A percentile compares a stretch with the other conserved stretches of the same genome.
Conservation (phyloP, 2,888 invertebrate genomes). For the Agrotis segetum region DNA sequence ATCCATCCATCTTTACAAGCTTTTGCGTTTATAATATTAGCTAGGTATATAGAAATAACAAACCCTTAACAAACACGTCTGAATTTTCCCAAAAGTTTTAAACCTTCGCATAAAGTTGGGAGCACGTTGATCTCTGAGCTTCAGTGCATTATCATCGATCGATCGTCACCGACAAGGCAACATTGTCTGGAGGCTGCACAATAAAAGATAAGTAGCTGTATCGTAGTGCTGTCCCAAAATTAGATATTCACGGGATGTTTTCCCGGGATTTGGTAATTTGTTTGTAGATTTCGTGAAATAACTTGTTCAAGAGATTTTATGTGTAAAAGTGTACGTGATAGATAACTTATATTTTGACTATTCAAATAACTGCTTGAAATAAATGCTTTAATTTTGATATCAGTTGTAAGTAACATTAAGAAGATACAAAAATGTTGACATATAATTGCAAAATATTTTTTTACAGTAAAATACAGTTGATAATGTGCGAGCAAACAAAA, state of each 20-base stretch:
- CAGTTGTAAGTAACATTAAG: no score
- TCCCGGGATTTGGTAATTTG: conserved; percentile 4
- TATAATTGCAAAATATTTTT: background rate
- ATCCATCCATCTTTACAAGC: no score
- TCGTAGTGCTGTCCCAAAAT: conserved; percentile 50
- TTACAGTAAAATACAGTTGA: background rate
- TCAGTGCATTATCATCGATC: conserved; percentile 84
- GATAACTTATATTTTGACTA: background rate
- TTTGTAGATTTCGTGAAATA: background rate
- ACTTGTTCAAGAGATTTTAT: background rate
- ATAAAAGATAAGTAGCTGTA: conserved; percentile 86
- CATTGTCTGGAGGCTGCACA: conserved; percentile 74
- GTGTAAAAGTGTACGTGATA: background rate
- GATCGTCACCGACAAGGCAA: conserved; percentile 74
- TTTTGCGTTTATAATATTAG: no score
- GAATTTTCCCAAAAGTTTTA: conserved; percentile 35
- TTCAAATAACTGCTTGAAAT: no score
- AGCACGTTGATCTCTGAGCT: conserved; percentile 54
- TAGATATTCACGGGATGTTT: conserved; percentile 20
- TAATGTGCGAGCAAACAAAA: background rate
- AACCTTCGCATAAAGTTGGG: conserved; percentile 21
- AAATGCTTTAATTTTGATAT: no score
- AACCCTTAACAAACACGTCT: conserved; percentile 2
- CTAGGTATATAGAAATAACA: background rate
- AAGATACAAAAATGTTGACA: background rate